Conservation (phyloP, 2,113 vertebrate species). For the Alosa alosa region DNA sequence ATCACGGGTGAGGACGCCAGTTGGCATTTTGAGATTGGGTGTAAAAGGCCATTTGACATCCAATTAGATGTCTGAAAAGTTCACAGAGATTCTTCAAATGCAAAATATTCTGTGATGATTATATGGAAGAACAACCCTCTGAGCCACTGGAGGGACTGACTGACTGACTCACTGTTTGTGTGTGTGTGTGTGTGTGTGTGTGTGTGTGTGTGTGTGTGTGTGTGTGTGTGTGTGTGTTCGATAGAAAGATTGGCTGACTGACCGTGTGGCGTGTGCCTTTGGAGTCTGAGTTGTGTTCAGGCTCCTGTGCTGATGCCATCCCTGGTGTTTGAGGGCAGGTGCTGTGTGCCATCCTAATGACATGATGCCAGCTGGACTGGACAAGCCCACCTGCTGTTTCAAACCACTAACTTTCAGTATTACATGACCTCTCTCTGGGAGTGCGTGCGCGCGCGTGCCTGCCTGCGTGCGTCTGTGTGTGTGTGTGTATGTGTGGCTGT, state of each 20-base stretch:
- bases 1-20: background rate
- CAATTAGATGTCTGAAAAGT: background rate
- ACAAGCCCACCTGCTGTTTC: no score
- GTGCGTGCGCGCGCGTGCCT: background rate
- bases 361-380: no score
- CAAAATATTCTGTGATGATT: background rate
- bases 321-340: no score
- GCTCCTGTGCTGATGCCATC: no score
- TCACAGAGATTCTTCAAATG: background rate
- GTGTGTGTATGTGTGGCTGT: background rate
- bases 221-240: background rate
- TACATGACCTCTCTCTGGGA: background rate
- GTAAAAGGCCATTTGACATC: background rate
- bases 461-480: no score
- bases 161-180: background rate
- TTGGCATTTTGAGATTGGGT: background rate
- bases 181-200: background rate
- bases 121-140: background rate
- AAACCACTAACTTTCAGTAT: no score
- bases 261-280: no score
- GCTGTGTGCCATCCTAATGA: no score
- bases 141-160: background rate
- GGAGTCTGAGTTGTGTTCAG: no score
- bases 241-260: background rate
- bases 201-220: background rate